phyloP scores from a whole-genome alignment of 2,888 invertebrate species.

The Agrilus cyanescens region DNA sequence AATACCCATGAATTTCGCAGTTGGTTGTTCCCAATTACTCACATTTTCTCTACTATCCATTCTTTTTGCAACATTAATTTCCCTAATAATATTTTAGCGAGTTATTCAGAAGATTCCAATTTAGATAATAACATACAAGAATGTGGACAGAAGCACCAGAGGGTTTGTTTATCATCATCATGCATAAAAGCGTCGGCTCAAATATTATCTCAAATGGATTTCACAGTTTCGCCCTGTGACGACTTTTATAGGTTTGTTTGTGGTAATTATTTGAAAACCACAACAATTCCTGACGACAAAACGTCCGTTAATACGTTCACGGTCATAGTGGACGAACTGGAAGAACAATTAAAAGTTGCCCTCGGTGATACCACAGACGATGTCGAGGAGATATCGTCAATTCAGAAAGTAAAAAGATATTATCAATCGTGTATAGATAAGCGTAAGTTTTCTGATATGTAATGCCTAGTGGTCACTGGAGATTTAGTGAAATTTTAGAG shows the following conservation, averaged over 20 bases:
- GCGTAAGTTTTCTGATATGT: constrained; percentile 4
- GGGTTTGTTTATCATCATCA: constrained; percentile 41
- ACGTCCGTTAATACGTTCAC: constrained; percentile 40
- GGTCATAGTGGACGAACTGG: constrained; percentile 34
- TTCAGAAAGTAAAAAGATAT: constrained; percentile 34
- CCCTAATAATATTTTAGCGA: no score
- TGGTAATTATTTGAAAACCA: constrained; percentile 53
- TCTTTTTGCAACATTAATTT: no score
- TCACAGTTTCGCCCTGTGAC: constrained; percentile 56
- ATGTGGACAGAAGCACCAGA: constrained; percentile 1
- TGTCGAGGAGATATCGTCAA: constrained; percentile 30
- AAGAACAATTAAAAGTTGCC: constrained; percentile 32
- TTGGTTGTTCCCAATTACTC: no score
- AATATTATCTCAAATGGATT: constrained; percentile 53
- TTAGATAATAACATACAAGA: no score
- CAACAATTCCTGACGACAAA: constrained; percentile 63
- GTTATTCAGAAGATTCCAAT: no score
- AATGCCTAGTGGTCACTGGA: no score
- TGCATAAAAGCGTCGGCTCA: constrained; percentile 65
- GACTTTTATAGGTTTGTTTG: constrained; percentile 68
- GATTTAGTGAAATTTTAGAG: constrained; percentile 37
- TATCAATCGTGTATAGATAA: constrained; percentile 37
- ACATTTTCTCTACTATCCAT: no score
- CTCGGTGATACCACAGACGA: constrained; percentile 29
- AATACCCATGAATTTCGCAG: no score